A percentile compares a stretch with the other conserved stretches of the same genome.
Evolutionary conservation across 2,113 vertebrate genomes (phyloP).

Genomic region (Aramus guarauna): DNA sequence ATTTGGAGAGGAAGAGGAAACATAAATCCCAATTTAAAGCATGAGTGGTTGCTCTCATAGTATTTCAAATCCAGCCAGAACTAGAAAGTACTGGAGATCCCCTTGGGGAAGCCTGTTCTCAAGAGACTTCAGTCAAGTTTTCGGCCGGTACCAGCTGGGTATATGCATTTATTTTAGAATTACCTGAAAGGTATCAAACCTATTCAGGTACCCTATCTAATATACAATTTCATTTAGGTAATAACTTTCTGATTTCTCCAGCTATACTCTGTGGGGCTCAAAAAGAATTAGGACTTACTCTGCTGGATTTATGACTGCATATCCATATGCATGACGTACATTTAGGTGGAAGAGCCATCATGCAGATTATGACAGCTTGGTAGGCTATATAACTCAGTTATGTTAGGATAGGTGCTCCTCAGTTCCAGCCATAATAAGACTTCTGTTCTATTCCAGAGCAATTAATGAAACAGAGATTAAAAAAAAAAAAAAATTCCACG

Average conservation of each 20-base stretch:
- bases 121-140: not conserved
- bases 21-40: constrained; percentile 45
- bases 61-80: constrained; percentile 1
- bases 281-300: not conserved
- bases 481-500: constrained; percentile 28
- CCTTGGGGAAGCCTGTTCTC: not conserved
- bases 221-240: not conserved
- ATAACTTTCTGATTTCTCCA: not conserved
- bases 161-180: not conserved
- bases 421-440: not conserved
- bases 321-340: not conserved
- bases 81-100: not conserved
- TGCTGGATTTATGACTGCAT: not conserved
- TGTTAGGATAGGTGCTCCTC: not conserved
- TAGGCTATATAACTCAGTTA: not conserved
- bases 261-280: not conserved
- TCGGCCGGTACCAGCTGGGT: not conserved
- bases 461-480: constrained; percentile 17
- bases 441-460: constrained; percentile 49
- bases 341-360: not conserved
- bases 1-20: constrained; percentile 10
- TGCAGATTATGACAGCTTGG: not conserved
- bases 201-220: not conserved
- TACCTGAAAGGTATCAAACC: not conserved
- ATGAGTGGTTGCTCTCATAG: not conserved